phyloP scores from a whole-genome alignment of 1,140 invertebrate species.

The Stegodyphus dumicola region DNA sequence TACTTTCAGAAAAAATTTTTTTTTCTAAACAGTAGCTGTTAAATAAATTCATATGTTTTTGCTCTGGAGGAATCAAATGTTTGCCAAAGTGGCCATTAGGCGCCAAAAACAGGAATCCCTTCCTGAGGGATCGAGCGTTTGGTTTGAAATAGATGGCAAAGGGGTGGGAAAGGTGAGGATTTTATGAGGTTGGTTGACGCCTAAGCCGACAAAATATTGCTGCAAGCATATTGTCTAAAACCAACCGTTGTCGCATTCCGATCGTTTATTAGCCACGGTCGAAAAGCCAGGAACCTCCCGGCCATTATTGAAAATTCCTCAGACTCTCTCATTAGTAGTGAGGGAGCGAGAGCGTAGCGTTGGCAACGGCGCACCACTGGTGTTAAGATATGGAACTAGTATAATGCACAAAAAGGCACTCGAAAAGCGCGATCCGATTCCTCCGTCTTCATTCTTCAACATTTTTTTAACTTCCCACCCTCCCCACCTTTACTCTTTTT shows the following conservation, averaged over 20 bases:
- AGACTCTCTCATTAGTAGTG: slow-evolving; percentile 50
- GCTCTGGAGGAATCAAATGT: neutral
- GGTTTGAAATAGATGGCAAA: slow-evolving; percentile 46
- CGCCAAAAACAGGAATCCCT: slow-evolving; percentile 30
- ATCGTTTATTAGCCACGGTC: slow-evolving; percentile 60
- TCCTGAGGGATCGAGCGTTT: neutral
- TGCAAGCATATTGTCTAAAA: slow-evolving; percentile 63
- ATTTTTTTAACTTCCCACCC: neutral
- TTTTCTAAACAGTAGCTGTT: too few species aligned
- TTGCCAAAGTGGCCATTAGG: slow-evolving; percentile 19
- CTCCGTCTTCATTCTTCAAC: neutral
- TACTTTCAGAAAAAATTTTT: too few species aligned
- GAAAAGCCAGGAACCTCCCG: slow-evolving; percentile 35
- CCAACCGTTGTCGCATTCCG: slow-evolving; percentile 62
- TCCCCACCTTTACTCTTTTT: neutral
- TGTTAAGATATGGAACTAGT: slow-evolving; percentile 25
- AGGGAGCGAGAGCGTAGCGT: neutral
- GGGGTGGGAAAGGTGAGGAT: slow-evolving; percentile 52
- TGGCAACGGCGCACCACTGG: slow-evolving; percentile 25
- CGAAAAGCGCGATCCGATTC: neutral
- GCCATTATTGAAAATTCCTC: slow-evolving; percentile 62
- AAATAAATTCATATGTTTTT: too few species aligned
- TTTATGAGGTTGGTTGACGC: slow-evolving; percentile 62
- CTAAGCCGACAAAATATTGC: slow-evolving; percentile 62
- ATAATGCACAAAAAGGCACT: slow-evolving; percentile 38